Conservation (phyloP, 2,113 vertebrate species). For the Marcusenius ussheri region DNA sequence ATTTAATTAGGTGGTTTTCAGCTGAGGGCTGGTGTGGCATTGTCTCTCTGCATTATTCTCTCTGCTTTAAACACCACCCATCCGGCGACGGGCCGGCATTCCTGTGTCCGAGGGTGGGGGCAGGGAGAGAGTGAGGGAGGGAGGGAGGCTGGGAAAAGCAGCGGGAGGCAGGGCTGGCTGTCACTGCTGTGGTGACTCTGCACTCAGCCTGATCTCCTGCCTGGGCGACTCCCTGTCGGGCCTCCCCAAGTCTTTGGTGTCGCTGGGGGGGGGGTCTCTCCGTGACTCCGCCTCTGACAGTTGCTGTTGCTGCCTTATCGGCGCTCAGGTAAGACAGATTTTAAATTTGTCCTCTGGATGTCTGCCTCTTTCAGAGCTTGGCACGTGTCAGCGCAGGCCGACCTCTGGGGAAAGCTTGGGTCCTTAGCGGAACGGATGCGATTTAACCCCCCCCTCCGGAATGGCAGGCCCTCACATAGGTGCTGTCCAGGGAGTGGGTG, state of each 20-base stretch:
- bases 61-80: neutral
- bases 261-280: neutral
- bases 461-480: neutral
- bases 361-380: neutral
- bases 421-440: neutral
- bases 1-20: slow-evolving; percentile 26
- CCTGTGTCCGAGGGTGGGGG: slow-evolving; percentile 15
- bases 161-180: slow-evolving; percentile 31
- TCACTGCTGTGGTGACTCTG: slow-evolving; percentile 44
- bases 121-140: slow-evolving; percentile 9
- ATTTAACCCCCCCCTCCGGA: neutral
- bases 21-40: slow-evolving; percentile 7
- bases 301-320: neutral
- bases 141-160: slow-evolving; percentile 24
- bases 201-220: slow-evolving; percentile 15
- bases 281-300: neutral
- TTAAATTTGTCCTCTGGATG: neutral
- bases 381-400: neutral
- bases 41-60: slow-evolving; percentile 27
- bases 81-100: neutral
- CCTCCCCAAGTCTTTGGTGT: slow-evolving; percentile 18
- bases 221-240: slow-evolving; percentile 6
- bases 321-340: neutral
- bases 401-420: neutral
- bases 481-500: neutral